Evolutionary conservation across 30 jellyfish, hydroid and myxozoan species (phyloP).

Genomic region (Nemopilema nomurai): DNA sequence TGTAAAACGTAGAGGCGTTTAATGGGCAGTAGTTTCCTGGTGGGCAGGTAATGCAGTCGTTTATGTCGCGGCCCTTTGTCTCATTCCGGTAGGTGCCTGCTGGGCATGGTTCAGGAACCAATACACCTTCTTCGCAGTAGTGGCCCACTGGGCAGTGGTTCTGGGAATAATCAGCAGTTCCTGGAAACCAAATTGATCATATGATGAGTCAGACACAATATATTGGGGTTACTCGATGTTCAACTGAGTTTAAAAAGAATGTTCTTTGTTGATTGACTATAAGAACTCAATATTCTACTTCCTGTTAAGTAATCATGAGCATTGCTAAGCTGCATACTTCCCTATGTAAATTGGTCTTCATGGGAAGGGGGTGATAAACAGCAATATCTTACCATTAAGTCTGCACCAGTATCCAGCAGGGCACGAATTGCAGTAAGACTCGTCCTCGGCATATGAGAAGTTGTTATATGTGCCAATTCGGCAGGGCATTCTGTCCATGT

Average conservation of each 20-base stretch:
- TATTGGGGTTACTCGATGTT: too few relatives aligned
- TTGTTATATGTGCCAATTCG: conserved; percentile 90
- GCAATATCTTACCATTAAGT: conserved; percentile 15
- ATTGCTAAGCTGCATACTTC: too few relatives aligned
- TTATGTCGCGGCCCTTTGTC: conserved; percentile 61
- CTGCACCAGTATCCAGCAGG: conserved; percentile 96
- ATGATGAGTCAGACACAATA: background rate
- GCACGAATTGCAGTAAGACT: conserved; percentile 75
- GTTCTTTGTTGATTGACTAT: too few relatives aligned
- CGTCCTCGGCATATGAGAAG: conserved; percentile 61
- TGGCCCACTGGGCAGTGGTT: conserved; percentile 89
- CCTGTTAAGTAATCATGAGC: too few relatives aligned
- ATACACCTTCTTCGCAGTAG: conserved; percentile 80
- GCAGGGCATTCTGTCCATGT: conserved; percentile 80
- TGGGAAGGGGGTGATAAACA: background rate
- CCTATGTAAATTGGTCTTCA: too few relatives aligned
- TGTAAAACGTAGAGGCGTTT: conserved; percentile 65
- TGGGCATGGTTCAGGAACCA: conserved; percentile 88
- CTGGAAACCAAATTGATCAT: conserved; percentile 17
- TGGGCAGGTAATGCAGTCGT: conserved; percentile 82
- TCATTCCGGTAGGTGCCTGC: conserved; percentile 86
- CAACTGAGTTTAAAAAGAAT: too few relatives aligned
- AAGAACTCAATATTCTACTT: too few relatives aligned
- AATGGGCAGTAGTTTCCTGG: conserved; percentile 94
- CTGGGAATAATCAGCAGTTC: conserved; percentile 90